phyloP scores from a whole-genome alignment of 2,888 invertebrate genomes.

The Linnaemya tessellans region DNA sequence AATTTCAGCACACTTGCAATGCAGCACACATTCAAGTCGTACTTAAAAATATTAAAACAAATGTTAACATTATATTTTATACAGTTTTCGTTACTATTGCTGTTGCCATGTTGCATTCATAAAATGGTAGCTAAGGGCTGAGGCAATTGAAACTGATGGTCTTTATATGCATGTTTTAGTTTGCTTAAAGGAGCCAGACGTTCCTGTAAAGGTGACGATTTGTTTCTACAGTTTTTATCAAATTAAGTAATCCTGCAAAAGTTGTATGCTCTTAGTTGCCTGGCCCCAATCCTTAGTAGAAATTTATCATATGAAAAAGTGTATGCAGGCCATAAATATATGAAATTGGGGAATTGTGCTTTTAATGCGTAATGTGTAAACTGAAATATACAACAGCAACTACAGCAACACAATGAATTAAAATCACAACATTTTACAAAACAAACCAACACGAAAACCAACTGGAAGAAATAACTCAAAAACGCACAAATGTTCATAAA shows the following conservation, averaged over 20 bases:
- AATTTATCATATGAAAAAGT: background rate
- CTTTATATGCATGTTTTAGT: no score
- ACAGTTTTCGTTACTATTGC: conserved; percentile 10
- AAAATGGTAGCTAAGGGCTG: background rate
- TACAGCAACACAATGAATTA: conserved; percentile 23
- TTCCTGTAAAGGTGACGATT: no score
- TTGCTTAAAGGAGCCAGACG: no score
- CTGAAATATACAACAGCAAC: conserved; percentile 33
- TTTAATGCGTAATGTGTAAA: conserved; percentile 71
- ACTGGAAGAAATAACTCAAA: conserved; percentile 3
- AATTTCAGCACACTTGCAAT: conserved; percentile 57
- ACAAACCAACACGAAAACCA: conserved; percentile 23
- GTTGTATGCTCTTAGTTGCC: background rate
- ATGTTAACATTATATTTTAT: conserved; percentile 66
- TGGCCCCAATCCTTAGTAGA: background rate
- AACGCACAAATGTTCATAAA: conserved; percentile 61
- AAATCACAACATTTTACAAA: conserved; percentile 45
- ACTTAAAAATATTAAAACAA: conserved; percentile 63
- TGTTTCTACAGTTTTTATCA: no score
- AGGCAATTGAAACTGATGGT: background rate
- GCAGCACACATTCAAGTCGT: conserved; percentile 30
- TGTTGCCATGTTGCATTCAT: conserved; percentile 38
- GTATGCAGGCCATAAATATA: conserved; percentile 55
- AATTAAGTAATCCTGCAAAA: no score
- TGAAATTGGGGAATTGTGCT: conserved; percentile 73